These are phyloP conservation scores for Drosophila stalkeri DNA, from an alignment of 2,888 invertebrate genomes.

Conservation along the genomic window DNA sequence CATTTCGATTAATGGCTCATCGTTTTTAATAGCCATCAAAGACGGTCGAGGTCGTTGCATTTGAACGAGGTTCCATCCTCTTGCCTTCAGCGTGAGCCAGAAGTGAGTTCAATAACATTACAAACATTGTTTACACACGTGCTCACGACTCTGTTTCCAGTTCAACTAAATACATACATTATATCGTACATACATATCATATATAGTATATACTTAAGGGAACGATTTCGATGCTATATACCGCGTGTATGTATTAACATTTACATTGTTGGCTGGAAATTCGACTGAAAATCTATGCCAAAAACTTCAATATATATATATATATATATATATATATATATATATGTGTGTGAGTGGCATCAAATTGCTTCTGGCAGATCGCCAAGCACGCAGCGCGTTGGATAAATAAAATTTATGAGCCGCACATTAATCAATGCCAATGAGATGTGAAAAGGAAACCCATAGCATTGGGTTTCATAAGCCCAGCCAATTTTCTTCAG, in stretches of 20 bases:
- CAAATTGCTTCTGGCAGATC: conserved; percentile 19
- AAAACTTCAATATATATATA: conserved; percentile 1
- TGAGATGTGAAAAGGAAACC: conserved; percentile 10
- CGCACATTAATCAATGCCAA: conserved; percentile 30
- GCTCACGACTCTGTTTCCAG: conserved; percentile 8
- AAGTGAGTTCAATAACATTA: conserved; percentile 21
- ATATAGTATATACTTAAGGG: background rate
- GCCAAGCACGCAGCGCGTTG: conserved; percentile 20
- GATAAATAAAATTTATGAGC: conserved; percentile 27
- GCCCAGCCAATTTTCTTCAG: background rate
- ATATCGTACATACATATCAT: background rate
- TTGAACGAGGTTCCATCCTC: background rate
- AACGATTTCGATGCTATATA: background rate
- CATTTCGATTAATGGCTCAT: background rate
- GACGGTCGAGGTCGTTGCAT: background rate
- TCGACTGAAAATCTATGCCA: conserved; percentile 28
- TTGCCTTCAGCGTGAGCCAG: background rate
- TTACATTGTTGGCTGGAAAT: conserved; percentile 9
- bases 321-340: too few relatives aligned
- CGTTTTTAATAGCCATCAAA: background rate
- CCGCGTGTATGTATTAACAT: background rate
- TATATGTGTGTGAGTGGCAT: conserved; percentile 2
- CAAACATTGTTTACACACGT: conserved; percentile 38
- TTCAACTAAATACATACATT: background rate
- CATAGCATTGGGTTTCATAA: conserved; percentile 7